Base-by-base conservation (phyloP, 2,888 invertebrate genomes). In the Phlogophora meticulosa region DNA sequence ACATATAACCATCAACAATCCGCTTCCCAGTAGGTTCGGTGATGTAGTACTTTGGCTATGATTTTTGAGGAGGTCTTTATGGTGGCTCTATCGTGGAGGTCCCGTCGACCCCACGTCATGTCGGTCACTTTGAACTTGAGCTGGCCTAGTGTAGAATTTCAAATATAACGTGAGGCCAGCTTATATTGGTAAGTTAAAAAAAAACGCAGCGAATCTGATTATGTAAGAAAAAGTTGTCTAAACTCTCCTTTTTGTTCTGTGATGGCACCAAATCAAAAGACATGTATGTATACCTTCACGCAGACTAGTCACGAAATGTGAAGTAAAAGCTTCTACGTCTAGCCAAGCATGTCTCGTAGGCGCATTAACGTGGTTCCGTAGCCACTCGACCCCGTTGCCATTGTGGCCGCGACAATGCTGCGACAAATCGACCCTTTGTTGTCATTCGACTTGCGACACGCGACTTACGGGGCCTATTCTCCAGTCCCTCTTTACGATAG, bases 371-470 rank as follows among this genome's bases (percentile, higher is more conserved):
- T 78, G 68, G 82, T 81, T 82, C 79, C 82, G 81, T 75, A 70
- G 78, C 80, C 86, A 86, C 86, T 90, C 87, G 88, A 89, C 90
- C 89, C 78, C 85, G 83, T 86, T 89, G 84, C 87, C 79, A 90
- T 92, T 92, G 92, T 92, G 80, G 79, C 80, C 67, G 79, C 81
- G 80, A 90, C 89, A 88, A 87, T 87, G 87, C 87, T 85, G 76
- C 88, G 90, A 91, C 91, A 89, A 91, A 90, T 90, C 88, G 89
- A 83, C 89, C 90, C 90, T 92, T 93, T 93, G 92, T 92, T 91
- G 88, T 89, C 87, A 87, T 82, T 84, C 85, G 81, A 78, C 82
- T 86, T 85, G 83, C 87, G 83, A 82, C 82, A 70, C 67, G 68
- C 82, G 79, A 86, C 81, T 76, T 76, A 78, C 71, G 76, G 77